Evolutionary conservation across 2,113 vertebrate species (phyloP).

Genomic region (Parus major): DNA sequence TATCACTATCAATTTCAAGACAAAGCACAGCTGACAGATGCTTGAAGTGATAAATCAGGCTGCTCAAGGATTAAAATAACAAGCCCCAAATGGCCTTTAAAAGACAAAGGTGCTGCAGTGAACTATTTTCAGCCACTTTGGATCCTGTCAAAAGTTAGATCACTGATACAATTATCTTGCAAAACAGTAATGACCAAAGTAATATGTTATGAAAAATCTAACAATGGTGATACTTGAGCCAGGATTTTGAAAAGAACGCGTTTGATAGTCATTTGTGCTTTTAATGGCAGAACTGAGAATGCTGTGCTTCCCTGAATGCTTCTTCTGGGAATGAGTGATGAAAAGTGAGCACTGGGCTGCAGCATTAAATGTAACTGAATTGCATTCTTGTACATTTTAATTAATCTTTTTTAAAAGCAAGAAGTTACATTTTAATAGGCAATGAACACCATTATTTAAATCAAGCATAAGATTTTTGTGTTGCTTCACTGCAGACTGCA

Average conservation of each 20-base stretch:
- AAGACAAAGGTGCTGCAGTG: constrained; percentile 69
- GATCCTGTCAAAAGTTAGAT: constrained; percentile 54
- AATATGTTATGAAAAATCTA: constrained; percentile 23
- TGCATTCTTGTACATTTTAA: constrained; percentile 26
- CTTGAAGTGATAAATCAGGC: constrained; percentile 77
- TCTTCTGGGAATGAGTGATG: constrained; percentile 26
- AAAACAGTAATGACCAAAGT: constrained; percentile 30
- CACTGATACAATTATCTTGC: constrained; percentile 25
- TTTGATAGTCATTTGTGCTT: constrained; percentile 23
- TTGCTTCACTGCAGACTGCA: not conserved
- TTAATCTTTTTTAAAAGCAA: constrained; percentile 41
- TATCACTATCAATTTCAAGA: constrained; percentile 75
- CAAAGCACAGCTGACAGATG: constrained; percentile 78
- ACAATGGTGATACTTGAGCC: constrained; percentile 9
- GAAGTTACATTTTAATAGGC: constrained; percentile 45
- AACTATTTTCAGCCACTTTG: constrained; percentile 57
- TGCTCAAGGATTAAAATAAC: constrained; percentile 74
- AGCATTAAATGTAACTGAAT: constrained; percentile 39
- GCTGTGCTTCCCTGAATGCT: not conserved
- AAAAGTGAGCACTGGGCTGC: not conserved
- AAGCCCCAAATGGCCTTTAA: constrained; percentile 68
- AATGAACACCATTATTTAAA: constrained; percentile 32
- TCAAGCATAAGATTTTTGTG: not conserved
- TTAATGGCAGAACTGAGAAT: constrained; percentile 27
- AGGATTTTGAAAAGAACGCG: constrained; percentile 33